Conservation (phyloP, 1,140 invertebrate genomes). For the Anoplolepis gracilipes region DNA sequence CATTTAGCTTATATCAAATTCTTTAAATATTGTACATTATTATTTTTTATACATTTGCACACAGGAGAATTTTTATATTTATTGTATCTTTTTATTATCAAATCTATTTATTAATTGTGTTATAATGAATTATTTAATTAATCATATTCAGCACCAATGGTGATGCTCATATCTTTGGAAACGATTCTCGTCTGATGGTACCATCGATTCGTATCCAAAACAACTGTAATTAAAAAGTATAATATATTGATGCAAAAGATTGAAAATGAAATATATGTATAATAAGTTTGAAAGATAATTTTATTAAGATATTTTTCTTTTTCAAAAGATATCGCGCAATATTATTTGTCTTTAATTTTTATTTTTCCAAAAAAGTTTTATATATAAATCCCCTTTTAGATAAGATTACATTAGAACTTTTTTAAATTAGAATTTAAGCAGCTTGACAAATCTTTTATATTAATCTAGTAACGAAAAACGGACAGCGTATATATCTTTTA, state of each 20-base stretch:
- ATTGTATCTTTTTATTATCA: background rate
- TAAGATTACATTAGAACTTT: background rate
- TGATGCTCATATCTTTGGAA: constrained; percentile 95
- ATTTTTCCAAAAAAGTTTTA: background rate
- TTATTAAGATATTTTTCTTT: no score
- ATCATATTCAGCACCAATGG: constrained; percentile 98
- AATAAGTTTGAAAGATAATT: background rate
- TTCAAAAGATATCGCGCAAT: no score
- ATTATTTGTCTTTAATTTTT: background rate
- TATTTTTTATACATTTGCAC: background rate
- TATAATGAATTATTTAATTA: constrained; percentile 77
- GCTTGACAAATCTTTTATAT: background rate
- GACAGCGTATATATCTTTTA: background rate
- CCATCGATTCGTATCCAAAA: constrained; percentile 97
- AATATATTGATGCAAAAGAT: background rate
- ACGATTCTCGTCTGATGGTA: constrained; percentile 96
- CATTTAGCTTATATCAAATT: background rate
- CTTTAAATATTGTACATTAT: background rate
- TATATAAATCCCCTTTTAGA: background rate
- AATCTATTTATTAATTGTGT: background rate
- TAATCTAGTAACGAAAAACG: no score
- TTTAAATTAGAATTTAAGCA: background rate
- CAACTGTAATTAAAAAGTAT: constrained; percentile 88
- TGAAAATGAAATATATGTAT: background rate
- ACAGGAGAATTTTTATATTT: background rate